Base-by-base conservation (phyloP, 2,113 vertebrate genomes). In the Sturnus vulgaris region DNA sequence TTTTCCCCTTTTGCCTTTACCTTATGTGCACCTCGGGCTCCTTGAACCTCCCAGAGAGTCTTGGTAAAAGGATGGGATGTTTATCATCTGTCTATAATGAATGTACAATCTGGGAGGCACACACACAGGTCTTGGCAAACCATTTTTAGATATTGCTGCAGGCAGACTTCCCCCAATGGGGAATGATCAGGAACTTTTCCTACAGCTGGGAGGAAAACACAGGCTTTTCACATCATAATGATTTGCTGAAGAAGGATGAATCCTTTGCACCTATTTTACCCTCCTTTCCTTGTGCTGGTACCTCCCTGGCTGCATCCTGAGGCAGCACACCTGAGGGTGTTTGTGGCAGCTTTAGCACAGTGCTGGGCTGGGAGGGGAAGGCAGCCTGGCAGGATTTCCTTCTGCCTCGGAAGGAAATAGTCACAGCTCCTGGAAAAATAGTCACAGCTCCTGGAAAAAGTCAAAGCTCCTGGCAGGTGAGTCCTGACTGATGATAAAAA, bases 291-390 rank as follows among this genome's bases (percentile, higher is more conserved):
- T 30, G 31, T 42, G 71, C 46, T 22, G 46, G n/a, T 39, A 9
- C 37, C 73, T 40, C 40, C 31, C 55, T 66, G 56, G 21, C 33
- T 17, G 0, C 10, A 37, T 75, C 40, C 73, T 66, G 27, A 70
- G 50, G 20, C 27, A 40, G 73, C 44, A n/a, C 35, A 28, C 39
- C 53, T 27, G 2, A n/a, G 24, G 0, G 1, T 59, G 42, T 2
- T 44, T 40, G 28, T 37, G 13, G 33, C 8, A 0, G 12, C 18
- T 11, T n/a, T 19, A 5, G 47, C 5, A 8, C 12, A 0, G 1
- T 15, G 22, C 14, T 24, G 56, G 42, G 24, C 3, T 14, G 47
- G 42, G 60, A 82, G 31, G 30, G 21, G 40, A 53, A 10, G 47
- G 44, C 57, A 42, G 35, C 70, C 80, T 35, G 57, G 39, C 44